Percentiles rank a stretch among this genome's conserved stretches.
Conservation (phyloP, 2,888 invertebrate species). For the Eupithecia inturbata region DNA sequence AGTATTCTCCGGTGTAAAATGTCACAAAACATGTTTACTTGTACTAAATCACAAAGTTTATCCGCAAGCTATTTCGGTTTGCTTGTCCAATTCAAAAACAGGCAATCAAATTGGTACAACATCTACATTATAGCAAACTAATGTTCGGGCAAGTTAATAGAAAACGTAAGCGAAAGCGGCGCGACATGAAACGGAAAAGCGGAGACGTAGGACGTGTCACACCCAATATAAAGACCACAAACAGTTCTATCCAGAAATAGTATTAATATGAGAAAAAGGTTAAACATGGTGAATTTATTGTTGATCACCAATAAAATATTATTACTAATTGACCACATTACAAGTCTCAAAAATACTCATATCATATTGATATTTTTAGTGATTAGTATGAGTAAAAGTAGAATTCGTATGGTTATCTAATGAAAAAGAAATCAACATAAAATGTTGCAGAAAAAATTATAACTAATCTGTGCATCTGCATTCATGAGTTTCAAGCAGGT, state of each 20-base stretch:
- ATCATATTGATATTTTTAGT: background rate
- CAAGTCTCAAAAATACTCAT: background rate
- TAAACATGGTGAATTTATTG: background rate
- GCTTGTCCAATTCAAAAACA: constrained; percentile 39
- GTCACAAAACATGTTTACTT: background rate
- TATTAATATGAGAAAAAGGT: background rate
- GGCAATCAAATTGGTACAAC: constrained; percentile 41
- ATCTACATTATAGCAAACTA: constrained; percentile 50
- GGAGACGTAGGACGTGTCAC: constrained; percentile 62
- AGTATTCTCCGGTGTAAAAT: background rate
- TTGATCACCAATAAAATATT: background rate
- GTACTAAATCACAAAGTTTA: background rate
- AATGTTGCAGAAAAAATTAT: constrained; percentile 7
- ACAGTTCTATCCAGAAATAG: constrained; percentile 35
- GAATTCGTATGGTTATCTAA: background rate
- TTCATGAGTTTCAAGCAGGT: constrained; percentile 44
- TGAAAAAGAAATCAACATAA: constrained; percentile 7
- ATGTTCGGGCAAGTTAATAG: constrained; percentile 75
- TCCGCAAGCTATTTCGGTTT: background rate
- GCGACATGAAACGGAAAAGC: constrained; percentile 64
- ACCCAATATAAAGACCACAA: constrained; percentile 27
- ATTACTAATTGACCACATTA: background rate
- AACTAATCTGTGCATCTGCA: constrained; percentile 50
- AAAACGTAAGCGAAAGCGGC: constrained; percentile 75
- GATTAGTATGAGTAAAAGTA: background rate